Evolutionary conservation across 2,797 vertebrate genomes (phyloP).

Genomic region (Otus scops): DNA sequence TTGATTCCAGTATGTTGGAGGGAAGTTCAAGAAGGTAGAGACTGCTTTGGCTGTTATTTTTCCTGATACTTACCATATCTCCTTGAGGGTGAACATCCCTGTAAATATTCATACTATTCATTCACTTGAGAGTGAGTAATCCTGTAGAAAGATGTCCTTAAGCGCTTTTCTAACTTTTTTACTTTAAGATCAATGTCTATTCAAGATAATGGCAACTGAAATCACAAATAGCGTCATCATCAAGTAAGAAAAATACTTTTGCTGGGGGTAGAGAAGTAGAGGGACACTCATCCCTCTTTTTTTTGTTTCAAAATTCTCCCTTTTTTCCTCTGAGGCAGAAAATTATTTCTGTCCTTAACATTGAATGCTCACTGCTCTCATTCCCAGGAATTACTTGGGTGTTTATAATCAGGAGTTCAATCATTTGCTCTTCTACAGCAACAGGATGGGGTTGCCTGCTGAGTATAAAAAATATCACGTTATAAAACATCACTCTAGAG

Average conservation of each 20-base stretch:
- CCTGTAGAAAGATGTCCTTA: not conserved
- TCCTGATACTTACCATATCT: not conserved
- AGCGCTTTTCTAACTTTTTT: not conserved
- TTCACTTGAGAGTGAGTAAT: not conserved
- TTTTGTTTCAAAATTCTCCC: not conserved
- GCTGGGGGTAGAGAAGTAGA: not conserved
- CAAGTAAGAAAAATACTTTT: not conserved
- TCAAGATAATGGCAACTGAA: not conserved
- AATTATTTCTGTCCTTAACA: not conserved
- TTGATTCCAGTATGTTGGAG: not conserved
- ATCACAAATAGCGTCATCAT: not conserved
- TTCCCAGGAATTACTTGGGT: not conserved
- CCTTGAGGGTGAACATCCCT: not conserved
- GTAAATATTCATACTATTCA: not conserved
- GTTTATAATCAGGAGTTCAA: not conserved
- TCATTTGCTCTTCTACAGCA: not conserved
- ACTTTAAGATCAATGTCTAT: not conserved
- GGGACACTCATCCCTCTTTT: not conserved
- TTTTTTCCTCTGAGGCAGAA: not conserved
- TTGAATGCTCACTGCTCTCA: not conserved
- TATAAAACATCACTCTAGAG: not conserved
- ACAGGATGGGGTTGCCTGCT: not conserved
- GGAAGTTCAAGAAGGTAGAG: not conserved
- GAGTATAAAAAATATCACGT: not conserved
- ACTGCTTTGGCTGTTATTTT: not conserved